Percentiles rank a stretch among this genome's conserved stretches.
Conservation (phyloP, 2,888 invertebrate species). For the Spisula solida region DNA sequence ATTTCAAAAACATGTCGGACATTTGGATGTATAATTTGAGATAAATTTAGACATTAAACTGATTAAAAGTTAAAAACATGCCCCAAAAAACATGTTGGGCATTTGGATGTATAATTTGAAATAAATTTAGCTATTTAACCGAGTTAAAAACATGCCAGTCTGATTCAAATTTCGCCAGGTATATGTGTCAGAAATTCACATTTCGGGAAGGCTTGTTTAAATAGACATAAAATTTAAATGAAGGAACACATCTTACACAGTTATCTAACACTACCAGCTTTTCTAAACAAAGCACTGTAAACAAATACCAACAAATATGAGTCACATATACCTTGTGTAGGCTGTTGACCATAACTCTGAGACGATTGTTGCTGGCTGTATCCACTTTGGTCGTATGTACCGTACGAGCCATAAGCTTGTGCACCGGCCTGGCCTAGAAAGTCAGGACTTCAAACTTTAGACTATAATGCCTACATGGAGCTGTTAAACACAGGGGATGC, state of each 20-base stretch:
- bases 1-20: no score
- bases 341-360: conserved; percentile 42
- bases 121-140: no score
- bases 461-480: background rate
- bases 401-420: conserved; percentile 64
- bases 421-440: conserved; percentile 62
- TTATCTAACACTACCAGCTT: background rate
- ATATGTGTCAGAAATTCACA: no score
- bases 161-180: no score
- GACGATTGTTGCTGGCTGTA: conserved; percentile 58
- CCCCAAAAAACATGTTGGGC: no score
- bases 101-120: no score
- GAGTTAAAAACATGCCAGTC: no score
- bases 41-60: no score
- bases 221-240: no score
- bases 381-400: conserved; percentile 65
- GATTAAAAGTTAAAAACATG: no score
- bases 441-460: conserved; percentile 34
- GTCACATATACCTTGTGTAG: conserved; percentile 35
- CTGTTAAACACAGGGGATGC: conserved; percentile 16
- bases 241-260: background rate
- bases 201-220: no score
- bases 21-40: no score
- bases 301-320: conserved; percentile 21
- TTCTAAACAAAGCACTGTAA: background rate